These are phyloP conservation scores for Ranitomeya imitator DNA, from an alignment of 2,113 vertebrate species.

Conservation along the genomic window DNA sequence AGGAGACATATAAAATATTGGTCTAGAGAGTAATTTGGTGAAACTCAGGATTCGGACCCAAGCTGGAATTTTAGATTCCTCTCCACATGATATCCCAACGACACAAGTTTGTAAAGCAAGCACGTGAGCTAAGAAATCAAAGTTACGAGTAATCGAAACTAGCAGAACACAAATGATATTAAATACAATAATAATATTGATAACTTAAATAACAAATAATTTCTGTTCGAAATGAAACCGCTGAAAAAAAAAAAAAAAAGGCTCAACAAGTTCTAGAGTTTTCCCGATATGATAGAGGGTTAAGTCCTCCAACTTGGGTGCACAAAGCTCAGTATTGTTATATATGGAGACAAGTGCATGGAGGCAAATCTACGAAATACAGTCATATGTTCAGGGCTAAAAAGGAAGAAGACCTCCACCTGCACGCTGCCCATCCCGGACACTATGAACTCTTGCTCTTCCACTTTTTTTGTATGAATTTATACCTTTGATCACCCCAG, in stretches of 20 bases:
- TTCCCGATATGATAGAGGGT: background rate
- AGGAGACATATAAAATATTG: background rate
- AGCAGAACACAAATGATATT: background rate
- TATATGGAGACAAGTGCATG: conserved; percentile 15
- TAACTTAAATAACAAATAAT: background rate
- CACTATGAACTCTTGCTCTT: background rate
- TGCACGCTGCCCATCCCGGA: background rate
- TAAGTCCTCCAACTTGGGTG: no score
- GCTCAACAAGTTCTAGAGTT: background rate
- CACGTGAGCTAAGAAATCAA: background rate
- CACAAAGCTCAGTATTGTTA: conserved; percentile 10
- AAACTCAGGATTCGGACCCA: background rate
- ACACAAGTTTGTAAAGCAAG: background rate
- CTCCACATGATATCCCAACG: background rate
- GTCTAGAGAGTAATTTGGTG: background rate
- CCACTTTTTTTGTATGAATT: background rate
- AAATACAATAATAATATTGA: background rate
- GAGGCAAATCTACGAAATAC: background rate
- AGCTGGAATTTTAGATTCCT: background rate
- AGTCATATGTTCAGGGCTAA: background rate
- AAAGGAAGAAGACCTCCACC: background rate
- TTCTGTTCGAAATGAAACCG: background rate
- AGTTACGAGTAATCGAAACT: background rate
- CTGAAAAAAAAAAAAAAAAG: no score
- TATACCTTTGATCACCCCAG: background rate